Evolutionary conservation across 2,888 invertebrate genomes (phyloP).

Genomic region (Coelogynopora nodosa): DNA sequence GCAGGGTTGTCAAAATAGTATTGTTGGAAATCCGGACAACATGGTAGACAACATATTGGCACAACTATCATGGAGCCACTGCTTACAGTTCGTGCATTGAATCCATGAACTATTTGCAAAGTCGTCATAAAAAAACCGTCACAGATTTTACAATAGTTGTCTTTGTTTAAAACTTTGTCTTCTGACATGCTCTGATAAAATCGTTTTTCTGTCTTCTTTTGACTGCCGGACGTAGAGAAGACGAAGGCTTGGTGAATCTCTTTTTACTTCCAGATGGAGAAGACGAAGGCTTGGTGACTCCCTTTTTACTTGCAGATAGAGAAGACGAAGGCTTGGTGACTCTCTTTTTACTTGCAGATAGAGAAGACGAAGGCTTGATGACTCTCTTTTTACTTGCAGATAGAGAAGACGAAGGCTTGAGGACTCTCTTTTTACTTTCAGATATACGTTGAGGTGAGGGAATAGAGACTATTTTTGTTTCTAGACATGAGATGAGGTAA

Average conservation of each 20-base stretch:
- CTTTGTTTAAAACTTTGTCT: background rate
- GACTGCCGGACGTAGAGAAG: background rate
- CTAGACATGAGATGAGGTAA: too few relatives aligned
- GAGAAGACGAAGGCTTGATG: background rate
- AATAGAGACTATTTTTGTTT: too few relatives aligned
- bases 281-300: background rate
- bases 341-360: background rate
- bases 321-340: background rate
- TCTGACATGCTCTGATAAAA: background rate
- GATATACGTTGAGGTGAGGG: background rate
- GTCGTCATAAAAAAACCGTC: background rate
- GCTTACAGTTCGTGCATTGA: background rate
- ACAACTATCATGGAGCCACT: background rate
- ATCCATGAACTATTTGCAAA: background rate
- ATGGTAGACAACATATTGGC: too few relatives aligned
- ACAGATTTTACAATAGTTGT: background rate
- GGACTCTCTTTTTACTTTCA: background rate
- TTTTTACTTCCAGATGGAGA: background rate
- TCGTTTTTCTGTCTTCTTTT: background rate
- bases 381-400: background rate
- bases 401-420: background rate
- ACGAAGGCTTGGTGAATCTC: background rate
- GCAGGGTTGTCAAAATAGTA: too few relatives aligned
- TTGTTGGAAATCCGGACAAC: too few relatives aligned
- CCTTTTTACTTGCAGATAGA: background rate